Evolutionary conservation across 2,797 vertebrate genomes (phyloP).

Genomic region (Martes flavigula): DNA sequence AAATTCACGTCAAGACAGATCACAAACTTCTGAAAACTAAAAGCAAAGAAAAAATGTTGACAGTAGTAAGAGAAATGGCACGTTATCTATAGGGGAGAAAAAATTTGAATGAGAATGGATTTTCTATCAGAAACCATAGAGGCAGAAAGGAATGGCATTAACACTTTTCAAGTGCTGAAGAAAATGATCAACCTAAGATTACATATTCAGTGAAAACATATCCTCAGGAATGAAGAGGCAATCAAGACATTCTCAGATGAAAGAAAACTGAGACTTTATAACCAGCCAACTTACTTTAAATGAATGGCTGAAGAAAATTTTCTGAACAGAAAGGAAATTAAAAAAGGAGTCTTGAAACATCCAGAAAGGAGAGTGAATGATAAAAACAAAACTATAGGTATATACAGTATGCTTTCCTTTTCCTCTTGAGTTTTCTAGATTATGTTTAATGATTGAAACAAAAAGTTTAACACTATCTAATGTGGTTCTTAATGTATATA

Average conservation of each 20-base stretch:
- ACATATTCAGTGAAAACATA: background rate
- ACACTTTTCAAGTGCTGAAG: background rate
- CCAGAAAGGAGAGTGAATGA: background rate
- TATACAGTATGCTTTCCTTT: background rate
- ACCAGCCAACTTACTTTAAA: background rate
- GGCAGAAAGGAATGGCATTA: background rate
- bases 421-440: background rate
- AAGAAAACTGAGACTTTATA: background rate
- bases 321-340: background rate
- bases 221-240: background rate
- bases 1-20: background rate
- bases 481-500: background rate
- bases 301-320: background rate
- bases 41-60: background rate
- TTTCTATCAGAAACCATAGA: background rate
- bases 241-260: background rate
- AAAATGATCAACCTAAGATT: background rate
- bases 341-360: background rate
- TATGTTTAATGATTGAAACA: background rate
- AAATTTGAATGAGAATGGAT: background rate
- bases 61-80: background rate
- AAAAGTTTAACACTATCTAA: background rate
- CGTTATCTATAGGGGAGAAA: background rate
- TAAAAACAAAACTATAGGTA: background rate
- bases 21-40: background rate